Conservation (phyloP, 2,797 vertebrate genomes). For the Poecilia velifera region DNA sequence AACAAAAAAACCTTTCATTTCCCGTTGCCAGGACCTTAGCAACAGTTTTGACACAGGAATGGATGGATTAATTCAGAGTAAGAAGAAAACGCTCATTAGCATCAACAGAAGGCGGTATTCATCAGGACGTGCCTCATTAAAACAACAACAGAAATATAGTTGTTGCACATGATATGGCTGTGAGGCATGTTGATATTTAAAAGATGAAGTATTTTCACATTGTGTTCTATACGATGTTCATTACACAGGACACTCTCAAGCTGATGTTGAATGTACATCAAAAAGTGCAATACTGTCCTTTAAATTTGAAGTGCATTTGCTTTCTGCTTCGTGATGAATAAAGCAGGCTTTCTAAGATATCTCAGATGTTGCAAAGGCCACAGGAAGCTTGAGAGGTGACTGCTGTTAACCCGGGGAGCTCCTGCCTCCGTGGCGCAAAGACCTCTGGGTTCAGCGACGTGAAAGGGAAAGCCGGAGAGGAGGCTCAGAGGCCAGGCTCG, state of each 20-base stretch:
- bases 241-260: neutral
- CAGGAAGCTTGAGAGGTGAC: conserved; percentile 9
- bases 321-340: neutral
- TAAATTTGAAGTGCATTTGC: neutral
- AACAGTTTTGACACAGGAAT: neutral
- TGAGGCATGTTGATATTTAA: neutral
- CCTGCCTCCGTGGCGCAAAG: conserved; percentile 35
- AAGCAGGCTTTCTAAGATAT: neutral
- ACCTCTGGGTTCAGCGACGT: conserved; percentile 52
- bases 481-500: conserved; percentile 76
- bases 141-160: neutral
- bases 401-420: conserved; percentile 3
- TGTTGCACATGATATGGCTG: neutral
- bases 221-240: neutral
- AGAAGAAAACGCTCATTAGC: conserved; percentile 1
- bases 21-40: neutral
- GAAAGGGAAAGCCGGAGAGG: conserved; percentile 62
- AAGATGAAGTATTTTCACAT: neutral
- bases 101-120: neutral
- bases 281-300: neutral
- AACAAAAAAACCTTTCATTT: neutral
- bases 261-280: neutral
- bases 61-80: neutral
- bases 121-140: neutral
- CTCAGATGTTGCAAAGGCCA: neutral